Base-by-base conservation (phyloP, 2,797 vertebrate genomes). In the Ciconia nigra region DNA sequence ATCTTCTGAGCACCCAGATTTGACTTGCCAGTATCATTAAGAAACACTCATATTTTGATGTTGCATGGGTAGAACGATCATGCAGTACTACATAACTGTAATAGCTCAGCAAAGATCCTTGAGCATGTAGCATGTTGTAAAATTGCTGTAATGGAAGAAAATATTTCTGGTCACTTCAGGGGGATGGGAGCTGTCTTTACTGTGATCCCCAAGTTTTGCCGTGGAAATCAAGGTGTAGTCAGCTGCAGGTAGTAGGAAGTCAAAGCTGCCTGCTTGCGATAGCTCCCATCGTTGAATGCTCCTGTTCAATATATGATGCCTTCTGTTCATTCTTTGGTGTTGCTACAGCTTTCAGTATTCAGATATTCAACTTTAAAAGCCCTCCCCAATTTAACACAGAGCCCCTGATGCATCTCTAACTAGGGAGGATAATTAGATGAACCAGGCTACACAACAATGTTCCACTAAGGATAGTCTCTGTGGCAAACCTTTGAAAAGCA, bases 401-500 rank as follows among this genome's bases (percentile, higher is more conserved):
- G 61, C 33, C 49, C 59, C 65, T 91, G 77, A 89, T 93, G 80
- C 87, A 97, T 90, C 74, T 83, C 55, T 96, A 94, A 97, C 88
- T 84, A 91, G 93, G 74, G 39, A 95, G 65, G 89, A 94, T 93
- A 94, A 96, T 94, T 85, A 92, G 77, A 92, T 79, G 96, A 96
- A 96, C 79, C 84, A 92, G 88, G 88, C 88, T 39, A 65, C 21
- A 78, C 63, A 90, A 62, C 0, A 2, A 72, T 46, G 35, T 90
- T 93, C 71, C 8, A 21, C 58, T 78, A 91, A 95, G 77, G 71
- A 87, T 31, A 87, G 80, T 65, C 61, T 91, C 92, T 49, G 66
- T 91, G 79, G 88, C 62, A 89, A 95, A 94, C 74, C 91, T 95
- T 95, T 85, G 92, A 95, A 97, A 95, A 94, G 96, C 88, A 94